Conservation (phyloP, 1,140 invertebrate genomes). For the Eumeta japonica region DNA sequence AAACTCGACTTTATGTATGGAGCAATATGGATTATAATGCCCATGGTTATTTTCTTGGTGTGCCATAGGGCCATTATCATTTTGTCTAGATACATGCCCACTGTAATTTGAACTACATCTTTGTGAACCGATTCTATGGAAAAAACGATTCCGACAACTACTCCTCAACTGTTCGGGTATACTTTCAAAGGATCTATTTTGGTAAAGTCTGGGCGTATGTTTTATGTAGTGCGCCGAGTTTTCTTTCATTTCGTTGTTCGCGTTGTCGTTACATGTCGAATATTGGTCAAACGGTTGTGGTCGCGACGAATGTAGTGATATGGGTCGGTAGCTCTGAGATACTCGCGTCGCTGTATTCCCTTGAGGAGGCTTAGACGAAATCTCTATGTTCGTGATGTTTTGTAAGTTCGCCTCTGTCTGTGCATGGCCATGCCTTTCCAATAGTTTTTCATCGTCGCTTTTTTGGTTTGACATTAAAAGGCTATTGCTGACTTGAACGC, state of each 20-base stretch:
- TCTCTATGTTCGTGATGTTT: constrained; percentile 54
- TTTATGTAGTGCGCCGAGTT: constrained; percentile 40
- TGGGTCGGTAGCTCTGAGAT: constrained; percentile 40
- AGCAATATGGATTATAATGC: constrained; percentile 24
- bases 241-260: constrained; percentile 44
- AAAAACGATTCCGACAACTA: constrained; percentile 41
- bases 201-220: constrained; percentile 41
- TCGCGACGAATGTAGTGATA: constrained; percentile 39
- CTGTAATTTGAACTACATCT: constrained; percentile 30
- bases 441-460: constrained; percentile 55
- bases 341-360: constrained; percentile 22
- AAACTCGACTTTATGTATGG: constrained; percentile 59
- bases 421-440: constrained; percentile 39
- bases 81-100: constrained; percentile 30
- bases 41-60: constrained; percentile 24
- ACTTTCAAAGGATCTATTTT: constrained; percentile 50
- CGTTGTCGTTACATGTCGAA: constrained; percentile 28
- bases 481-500: constrained; percentile 35
- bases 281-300: constrained; percentile 22
- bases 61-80: constrained; percentile 25
- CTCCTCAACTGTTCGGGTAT: constrained; percentile 46
- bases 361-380: constrained; percentile 39
- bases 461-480: constrained; percentile 40
- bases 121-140: constrained; percentile 46
- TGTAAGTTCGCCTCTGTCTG: constrained; percentile 43